Conservation (phyloP, 2,113 vertebrate genomes). For the Dunckerocampus dactyliophorus region DNA sequence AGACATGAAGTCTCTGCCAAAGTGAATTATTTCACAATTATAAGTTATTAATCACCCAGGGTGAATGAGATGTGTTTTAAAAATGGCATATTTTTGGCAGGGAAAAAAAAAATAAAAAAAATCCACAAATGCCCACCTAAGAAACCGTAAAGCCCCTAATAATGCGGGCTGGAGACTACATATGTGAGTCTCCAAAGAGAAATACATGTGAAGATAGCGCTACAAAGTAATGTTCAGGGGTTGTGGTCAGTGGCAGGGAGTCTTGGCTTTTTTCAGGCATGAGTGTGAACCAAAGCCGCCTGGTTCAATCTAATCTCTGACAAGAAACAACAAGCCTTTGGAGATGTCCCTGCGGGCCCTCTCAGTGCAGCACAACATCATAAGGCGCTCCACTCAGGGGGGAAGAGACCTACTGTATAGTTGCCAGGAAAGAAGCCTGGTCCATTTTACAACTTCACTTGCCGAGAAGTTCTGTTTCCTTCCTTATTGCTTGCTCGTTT, state of each 20-base stretch:
- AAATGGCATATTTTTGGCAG: too few species aligned
- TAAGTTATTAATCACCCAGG: too few species aligned
- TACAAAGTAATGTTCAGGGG: conserved; percentile 43
- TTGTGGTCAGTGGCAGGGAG: conserved; percentile 51
- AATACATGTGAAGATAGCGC: conserved; percentile 31
- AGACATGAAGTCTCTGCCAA: too few species aligned
- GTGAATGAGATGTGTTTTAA: too few species aligned
- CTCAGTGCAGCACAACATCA: conserved; percentile 64
- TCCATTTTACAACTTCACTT: conserved; percentile 61
- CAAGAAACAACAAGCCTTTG: conserved; percentile 70
- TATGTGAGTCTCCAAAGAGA: conserved; percentile 31
- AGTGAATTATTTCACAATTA: too few species aligned
- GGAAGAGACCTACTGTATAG: conserved; percentile 40
- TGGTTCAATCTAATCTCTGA: conserved; percentile 78
- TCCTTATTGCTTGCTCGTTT: conserved; percentile 53
- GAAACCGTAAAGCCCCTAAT: too few species aligned
- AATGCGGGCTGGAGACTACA: background rate
- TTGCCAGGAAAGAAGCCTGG: conserved; percentile 65
- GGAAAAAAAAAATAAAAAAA: too few species aligned
- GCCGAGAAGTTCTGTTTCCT: conserved; percentile 47
- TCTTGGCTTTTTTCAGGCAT: conserved; percentile 51
- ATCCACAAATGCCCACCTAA: background rate
- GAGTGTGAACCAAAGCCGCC: conserved; percentile 55
- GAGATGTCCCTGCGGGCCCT: conserved; percentile 54
- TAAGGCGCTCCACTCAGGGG: conserved; percentile 55